These are phyloP conservation scores for Ranitomeya imitator DNA, from an alignment of 2,113 vertebrate species.

Conservation along the genomic window DNA sequence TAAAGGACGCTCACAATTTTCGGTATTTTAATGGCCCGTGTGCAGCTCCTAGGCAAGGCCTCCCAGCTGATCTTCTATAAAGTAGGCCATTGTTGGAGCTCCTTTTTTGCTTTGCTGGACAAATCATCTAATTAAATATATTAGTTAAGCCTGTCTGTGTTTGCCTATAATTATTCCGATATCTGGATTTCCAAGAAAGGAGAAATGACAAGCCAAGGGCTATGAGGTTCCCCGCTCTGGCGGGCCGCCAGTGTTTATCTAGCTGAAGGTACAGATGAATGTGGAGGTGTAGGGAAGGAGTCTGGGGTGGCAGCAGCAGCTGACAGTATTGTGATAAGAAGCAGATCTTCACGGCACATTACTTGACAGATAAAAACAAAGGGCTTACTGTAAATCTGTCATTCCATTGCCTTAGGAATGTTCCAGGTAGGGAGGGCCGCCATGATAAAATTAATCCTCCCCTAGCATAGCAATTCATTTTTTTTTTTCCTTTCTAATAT, in stretches of 20 bases:
- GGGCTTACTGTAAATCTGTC: slow-evolving; percentile 59
- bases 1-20: not conserved
- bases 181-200: slow-evolving; percentile 6
- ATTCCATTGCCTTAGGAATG: slow-evolving; percentile 48
- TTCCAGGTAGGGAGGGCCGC: slow-evolving; percentile 55
- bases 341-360: slow-evolving; percentile 67
- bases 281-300: slow-evolving; percentile 50
- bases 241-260: slow-evolving; percentile 64
- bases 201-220: not conserved
- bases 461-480: slow-evolving; percentile 46
- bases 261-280: slow-evolving; percentile 55
- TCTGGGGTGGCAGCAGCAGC: slow-evolving; percentile 59
- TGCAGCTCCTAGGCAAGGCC: not conserved
- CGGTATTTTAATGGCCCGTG: not conserved
- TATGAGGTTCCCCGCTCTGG: not conserved
- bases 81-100: not conserved
- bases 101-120: not conserved
- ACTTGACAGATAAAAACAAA: slow-evolving; percentile 68
- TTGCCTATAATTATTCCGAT: not conserved
- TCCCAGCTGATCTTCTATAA: not conserved
- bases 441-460: slow-evolving; percentile 53
- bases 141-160: not conserved
- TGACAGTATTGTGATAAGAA: slow-evolving; percentile 64
- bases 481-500: slow-evolving; percentile 34
- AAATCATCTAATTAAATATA: slow-evolving; percentile 4